Base-by-base conservation (phyloP, 64 coral and sea anemone species). In the Cladopsammia gracilis region DNA sequence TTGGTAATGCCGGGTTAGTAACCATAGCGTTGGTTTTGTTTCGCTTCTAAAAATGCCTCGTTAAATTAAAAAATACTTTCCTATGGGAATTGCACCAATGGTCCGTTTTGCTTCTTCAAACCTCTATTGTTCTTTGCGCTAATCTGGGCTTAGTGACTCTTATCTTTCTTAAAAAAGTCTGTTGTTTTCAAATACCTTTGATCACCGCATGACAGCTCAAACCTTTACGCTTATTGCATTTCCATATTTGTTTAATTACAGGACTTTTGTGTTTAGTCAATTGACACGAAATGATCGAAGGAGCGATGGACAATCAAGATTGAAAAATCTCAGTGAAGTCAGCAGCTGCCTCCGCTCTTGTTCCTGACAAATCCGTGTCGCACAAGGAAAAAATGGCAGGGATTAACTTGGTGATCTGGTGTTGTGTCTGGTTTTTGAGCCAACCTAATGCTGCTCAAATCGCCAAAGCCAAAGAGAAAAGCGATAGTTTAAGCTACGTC, bases 171-270 rank as follows among this genome's bases (percentile, higher is more conserved):
- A 77, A 59, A 79, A 79, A 18, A 20, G 22, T 26, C 76, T 59
- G 76, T 58, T 58, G 20, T 78, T 25, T 57, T 56, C 8, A 79
- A n/a, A 10, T 5, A 10, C 75, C 48, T 77, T 77, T 56, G 75
- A 77, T n/a, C 75, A 23, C 10, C 45, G 34, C 71, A 2, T 12
- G 77, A 58, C 52, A 58, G 13, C 10, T 79, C 52, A 25, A 15
- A 59, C 20, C 24, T 25, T 22, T 7, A 23, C 10, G 65, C 7
- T 58, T 58, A 79, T 59, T 79, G 25, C 77, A 79, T 79, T 79
- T 79, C 77, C 77, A 79, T 79, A 60, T 60, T 79, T 79, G 51
- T 78, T 79, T 60, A 79, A 59, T 79, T 60, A 26, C 77, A 79
- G 77, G 25, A 16, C 54, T 18, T 75, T 10, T 34, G 34, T 34